These are phyloP conservation scores for Phenganax marumi DNA, from an alignment of 92 coral and sea anemone species.

Conservation along the genomic window DNA sequence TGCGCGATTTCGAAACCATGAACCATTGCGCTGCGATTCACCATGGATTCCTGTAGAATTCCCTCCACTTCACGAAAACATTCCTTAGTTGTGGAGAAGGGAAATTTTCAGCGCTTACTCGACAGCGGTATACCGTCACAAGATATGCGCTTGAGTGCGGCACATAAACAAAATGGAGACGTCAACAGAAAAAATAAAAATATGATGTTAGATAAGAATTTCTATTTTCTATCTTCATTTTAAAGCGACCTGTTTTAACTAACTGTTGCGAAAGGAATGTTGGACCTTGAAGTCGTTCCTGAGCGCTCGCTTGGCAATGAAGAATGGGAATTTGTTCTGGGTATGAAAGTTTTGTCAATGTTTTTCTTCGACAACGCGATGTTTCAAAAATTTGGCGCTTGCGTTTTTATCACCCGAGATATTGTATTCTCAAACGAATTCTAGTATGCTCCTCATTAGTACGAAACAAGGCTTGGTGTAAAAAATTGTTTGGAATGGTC, in stretches of 20 bases:
- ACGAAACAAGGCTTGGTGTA: too few relatives aligned
- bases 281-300: constrained; percentile 97
- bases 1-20: too few relatives aligned
- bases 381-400: not conserved
- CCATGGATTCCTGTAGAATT: too few relatives aligned
- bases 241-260: too few relatives aligned
- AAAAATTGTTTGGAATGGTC: too few relatives aligned
- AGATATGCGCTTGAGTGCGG: constrained; percentile 9
- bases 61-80: too few relatives aligned
- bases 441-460: too few relatives aligned
- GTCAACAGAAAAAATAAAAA: constrained; percentile 25
- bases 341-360: constrained; percentile 44
- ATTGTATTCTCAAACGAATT: not conserved
- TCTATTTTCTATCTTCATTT: too few relatives aligned
- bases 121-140: constrained; percentile 5
- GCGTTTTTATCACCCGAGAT: not conserved
- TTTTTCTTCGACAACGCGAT: constrained; percentile 2
- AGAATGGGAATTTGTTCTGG: constrained; percentile 97
- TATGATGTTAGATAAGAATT: constrained; percentile 29
- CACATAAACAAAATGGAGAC: constrained; percentile 40
- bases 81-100: too few relatives aligned
- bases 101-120: not conserved
- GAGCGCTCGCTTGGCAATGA: constrained; percentile 98
- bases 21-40: too few relatives aligned
- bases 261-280: constrained; percentile 47